Percentiles rank a stretch among this genome's conserved stretches.
Conservation (phyloP, 2,888 invertebrate species). For the Aspidiotus destructor region DNA sequence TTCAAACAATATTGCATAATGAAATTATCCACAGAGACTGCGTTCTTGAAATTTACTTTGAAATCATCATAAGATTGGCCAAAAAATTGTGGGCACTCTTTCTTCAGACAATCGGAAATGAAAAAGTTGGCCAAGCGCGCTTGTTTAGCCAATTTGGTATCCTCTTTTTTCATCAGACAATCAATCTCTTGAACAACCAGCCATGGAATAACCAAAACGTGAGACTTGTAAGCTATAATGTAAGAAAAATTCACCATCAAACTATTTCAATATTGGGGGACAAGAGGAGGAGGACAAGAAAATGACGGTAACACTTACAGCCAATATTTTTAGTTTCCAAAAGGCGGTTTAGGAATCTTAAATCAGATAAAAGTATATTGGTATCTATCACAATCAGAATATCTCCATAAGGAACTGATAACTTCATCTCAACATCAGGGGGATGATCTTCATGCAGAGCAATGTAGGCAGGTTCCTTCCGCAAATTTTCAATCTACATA, state of each 20-base stretch:
- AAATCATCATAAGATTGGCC: constrained; percentile 20
- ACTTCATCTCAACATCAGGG: constrained; percentile 7
- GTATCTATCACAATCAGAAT: constrained; percentile 17
- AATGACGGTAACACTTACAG: not conserved
- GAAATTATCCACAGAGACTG: constrained; percentile 19
- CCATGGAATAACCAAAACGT: constrained; percentile 23
- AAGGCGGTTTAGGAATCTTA: not conserved
- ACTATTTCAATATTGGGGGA: not conserved
- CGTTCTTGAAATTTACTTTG: constrained; percentile 23
- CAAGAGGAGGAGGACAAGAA: not conserved
- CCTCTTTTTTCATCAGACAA: constrained; percentile 17
- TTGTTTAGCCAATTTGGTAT: not conserved
- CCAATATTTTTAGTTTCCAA: not conserved
- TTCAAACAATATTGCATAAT: constrained; percentile 27
- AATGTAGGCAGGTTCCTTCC: constrained; percentile 14
- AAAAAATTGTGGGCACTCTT: constrained; percentile 8
- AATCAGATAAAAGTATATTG: constrained; percentile 14
- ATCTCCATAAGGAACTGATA: constrained; percentile 25
- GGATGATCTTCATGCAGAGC: constrained; percentile 14
- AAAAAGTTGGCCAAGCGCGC: constrained; percentile 16
- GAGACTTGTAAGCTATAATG: constrained; percentile 14
- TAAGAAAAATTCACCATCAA: not conserved
- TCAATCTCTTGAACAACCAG: constrained; percentile 25
- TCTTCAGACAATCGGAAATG: constrained; percentile 16
- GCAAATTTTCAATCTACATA: constrained; percentile 12